Base-by-base conservation (phyloP, 2,888 invertebrate species). In the Diarsia rubi region DNA sequence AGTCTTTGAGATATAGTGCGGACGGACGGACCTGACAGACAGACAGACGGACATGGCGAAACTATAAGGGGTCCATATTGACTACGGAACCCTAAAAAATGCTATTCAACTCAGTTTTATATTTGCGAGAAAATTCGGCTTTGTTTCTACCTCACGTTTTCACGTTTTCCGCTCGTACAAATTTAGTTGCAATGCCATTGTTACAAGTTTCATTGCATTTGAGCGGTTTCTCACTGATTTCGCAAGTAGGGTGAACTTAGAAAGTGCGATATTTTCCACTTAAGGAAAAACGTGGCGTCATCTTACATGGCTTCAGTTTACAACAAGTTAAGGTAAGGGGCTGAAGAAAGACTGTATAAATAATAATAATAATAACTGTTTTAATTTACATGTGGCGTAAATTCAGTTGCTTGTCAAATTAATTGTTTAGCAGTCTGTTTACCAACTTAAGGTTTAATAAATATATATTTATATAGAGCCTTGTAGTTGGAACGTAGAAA, bases 131-230 rank as follows among this genome's bases (percentile, higher is more conserved):
- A 37, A 37, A 37, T 37, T 37, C 37, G 6, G 37, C 37, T 37
- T 37, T 37, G 37, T 37, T 37, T 37, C 37, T 37, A 37, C 37
- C 37, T 37, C 37, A 37, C 37, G 37, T 37, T 37, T 37, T 37
- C 4, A 37, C 37, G 37, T 37, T 37, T 37, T 37, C 37, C 37
- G 37, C 37, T 37, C 37, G 37, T 37, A 37, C 37, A 37, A 37
- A 37, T 37, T 37, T 37, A n/a, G n/a, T n/a, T n/a, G n/a, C n/a
- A n/a, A n/a, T n/a, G 31, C 5, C 52, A 19, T 44, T 44, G 11
- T n/a, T 21, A 24, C 5, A 72, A 54, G 31, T 73, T 63, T 27
- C n/a, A 11, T 52, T 16, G 12, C 4, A 63, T 74, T 57, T 73
- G 12, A 8, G 3, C 37, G 45, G 54, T 16, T 73, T 73, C 52